Base-by-base conservation (phyloP, 2,113 vertebrate genomes). In the Rhinichthys klamathensis region DNA sequence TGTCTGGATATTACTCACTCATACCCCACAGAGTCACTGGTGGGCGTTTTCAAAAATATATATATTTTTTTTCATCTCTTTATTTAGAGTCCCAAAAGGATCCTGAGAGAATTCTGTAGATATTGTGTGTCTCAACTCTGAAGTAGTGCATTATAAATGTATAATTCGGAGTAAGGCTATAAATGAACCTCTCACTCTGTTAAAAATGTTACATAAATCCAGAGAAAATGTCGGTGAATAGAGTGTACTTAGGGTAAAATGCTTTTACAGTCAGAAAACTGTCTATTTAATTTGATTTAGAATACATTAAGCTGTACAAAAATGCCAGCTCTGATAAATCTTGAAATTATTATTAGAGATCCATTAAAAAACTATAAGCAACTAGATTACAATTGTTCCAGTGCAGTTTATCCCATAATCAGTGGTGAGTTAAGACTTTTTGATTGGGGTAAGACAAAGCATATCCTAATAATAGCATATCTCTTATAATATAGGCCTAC, bases 71-170 rank as follows among this genome's bases (percentile, higher is more conserved):
- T 46, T 73, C n/a, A 13, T 44, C 16, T 51, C 60, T 56, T 72
- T 70, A 25, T 23, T 58, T 84, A 6, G 41, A 76, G 35, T 35
- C 70, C 21, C 35, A 78, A 69, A 38, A 54, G 60, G n/a, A 51
- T 78, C 46, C 60, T 72, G 15, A 44, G 27, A 56, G 46, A 70
- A 83, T 54, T 61, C 6, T 75, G 69, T 30, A 61, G 54, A 23
- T 61, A 23, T 27, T 46, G n/a, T 74, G 54, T 30, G 5, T 80
- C 51, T 27, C 38, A 6, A 2, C 16, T 60, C 23, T 83, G 56
- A 83, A 83, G 32, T 74, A 61, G 60, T 61, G 67, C 69, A 44
- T 44, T 70, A 83, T 74, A 74, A 44, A 83, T 83, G n/a, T 61
- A 60, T 65, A 80, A 80, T 80, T 80, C 78, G 2, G 13, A 63